Base-by-base conservation (phyloP, 2,888 invertebrate species). In the Argyra leucocephala region DNA sequence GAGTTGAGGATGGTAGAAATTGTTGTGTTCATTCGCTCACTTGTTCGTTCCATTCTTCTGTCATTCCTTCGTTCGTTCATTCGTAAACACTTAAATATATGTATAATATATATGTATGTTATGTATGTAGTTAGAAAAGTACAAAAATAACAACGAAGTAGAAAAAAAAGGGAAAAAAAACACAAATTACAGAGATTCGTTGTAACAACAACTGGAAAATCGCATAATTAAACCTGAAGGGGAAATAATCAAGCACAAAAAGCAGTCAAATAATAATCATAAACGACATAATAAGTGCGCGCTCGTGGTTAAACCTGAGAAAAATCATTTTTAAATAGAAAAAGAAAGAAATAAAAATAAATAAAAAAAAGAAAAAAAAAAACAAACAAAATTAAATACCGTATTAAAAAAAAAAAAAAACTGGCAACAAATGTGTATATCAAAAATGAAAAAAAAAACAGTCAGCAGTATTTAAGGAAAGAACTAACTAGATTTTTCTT, bases 271-370 rank as follows among this genome's bases (percentile, higher is more conserved):
- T 48, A 48, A 48, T 48, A 48, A 48, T 48, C 48, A 48, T 48
- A 48, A 48, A 48, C 48, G 48, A 48, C 48, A 48, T 48, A 48
- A 59, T 59, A 59, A 59, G 15, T 59, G 23, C 23, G 23, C 15
- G 59, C 23, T 59, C 59, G 59, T 59, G 22, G 58, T 58, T 22
- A 23, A 23, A 22, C 22, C 23, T 21, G 59, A 59, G 23, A 59
- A 59, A 21, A 59, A 59, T 59, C 23, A 23, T 59, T 59, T 48
- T 48, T 48, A 48, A 48, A 48, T 48, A 48, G 48, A 48, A 48
- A 18, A 4, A 48, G 5, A 48, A 48, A 37, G 12, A 37, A 26
- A 6, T 26, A 26, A 26, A 26, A 26, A 26, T 6, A 26, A 26
- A 26, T 31, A 31, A 31, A 31, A 2, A 31, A 10, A 31, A 6